Percentiles rank a stretch among this genome's conserved stretches.
Conservation (phyloP, 1,140 invertebrate species). For the Bombus sibiricus region DNA sequence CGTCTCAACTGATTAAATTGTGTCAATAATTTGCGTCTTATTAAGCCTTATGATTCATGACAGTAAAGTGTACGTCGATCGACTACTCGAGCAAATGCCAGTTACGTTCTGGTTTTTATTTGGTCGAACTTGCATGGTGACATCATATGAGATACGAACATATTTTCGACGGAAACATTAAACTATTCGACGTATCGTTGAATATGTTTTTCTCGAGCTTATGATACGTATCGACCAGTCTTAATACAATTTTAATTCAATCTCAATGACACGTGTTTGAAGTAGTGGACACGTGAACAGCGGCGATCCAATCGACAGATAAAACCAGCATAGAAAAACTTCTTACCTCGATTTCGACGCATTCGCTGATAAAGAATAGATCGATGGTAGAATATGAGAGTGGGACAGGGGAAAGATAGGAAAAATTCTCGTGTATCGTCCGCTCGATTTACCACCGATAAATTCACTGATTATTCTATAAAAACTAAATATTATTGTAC, state of each 20-base stretch:
- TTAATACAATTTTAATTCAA: neutral
- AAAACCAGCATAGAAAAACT: neutral
- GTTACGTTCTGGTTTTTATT: neutral
- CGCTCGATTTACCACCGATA: constrained; percentile 8
- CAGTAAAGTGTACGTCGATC: neutral
- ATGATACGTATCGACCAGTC: no score
- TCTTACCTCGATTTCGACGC: constrained; percentile 2
- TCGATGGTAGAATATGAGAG: neutral
- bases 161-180: neutral
- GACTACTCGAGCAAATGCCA: neutral
- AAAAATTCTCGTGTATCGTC: constrained; percentile 21
- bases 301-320: neutral
- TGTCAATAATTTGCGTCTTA: constrained; percentile 43
- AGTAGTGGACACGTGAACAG: constrained; percentile 1
- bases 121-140: neutral
- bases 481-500: constrained; percentile 57
- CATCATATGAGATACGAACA: neutral
- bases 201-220: neutral
- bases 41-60: constrained; percentile 23
- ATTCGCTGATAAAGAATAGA: constrained; percentile 10
- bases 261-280: neutral
- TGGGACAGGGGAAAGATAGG: no score
- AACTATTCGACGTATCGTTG: neutral
- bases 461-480: constrained; percentile 30
- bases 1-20: constrained; percentile 30